Evolutionary conservation across 2,797 vertebrate species (phyloP).

Genomic region (Melopsittacus undulatus): DNA sequence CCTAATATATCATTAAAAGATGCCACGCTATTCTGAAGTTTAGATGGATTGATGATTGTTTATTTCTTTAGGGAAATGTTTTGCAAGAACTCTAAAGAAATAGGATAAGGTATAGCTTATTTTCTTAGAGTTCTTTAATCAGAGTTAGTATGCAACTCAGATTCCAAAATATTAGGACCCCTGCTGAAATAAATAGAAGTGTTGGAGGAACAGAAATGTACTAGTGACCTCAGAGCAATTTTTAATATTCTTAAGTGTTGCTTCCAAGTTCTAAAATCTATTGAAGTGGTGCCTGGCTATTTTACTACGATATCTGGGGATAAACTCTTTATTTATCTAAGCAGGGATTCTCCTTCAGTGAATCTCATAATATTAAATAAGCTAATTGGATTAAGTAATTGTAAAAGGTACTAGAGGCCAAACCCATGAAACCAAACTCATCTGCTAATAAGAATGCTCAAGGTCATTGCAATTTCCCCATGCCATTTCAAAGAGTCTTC

Average conservation of each 20-base stretch:
- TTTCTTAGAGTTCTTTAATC: constrained; percentile 22
- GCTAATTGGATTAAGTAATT: constrained; percentile 45
- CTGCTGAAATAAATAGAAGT: constrained; percentile 9
- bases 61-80: neutral
- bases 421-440: neutral
- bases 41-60: neutral
- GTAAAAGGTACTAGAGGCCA: neutral
- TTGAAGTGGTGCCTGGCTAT: neutral
- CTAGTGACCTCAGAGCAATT: neutral
- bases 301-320: neutral
- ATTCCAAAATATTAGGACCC: constrained; percentile 45
- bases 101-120: constrained; percentile 28
- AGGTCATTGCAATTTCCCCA: neutral
- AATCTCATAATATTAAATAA: neutral
- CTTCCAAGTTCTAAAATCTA: constrained; percentile 6
- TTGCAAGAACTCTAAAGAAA: neutral
- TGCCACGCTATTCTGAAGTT: neutral
- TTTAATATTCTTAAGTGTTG: neutral
- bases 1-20: neutral
- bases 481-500: neutral
- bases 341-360: neutral
- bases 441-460: neutral
- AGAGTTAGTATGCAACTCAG: neutral
- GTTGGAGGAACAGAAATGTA: neutral
- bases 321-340: constrained; percentile 7